These are phyloP conservation scores for Lethocerus indicus DNA, from an alignment of 1,140 invertebrate species.

Conservation along the genomic window DNA sequence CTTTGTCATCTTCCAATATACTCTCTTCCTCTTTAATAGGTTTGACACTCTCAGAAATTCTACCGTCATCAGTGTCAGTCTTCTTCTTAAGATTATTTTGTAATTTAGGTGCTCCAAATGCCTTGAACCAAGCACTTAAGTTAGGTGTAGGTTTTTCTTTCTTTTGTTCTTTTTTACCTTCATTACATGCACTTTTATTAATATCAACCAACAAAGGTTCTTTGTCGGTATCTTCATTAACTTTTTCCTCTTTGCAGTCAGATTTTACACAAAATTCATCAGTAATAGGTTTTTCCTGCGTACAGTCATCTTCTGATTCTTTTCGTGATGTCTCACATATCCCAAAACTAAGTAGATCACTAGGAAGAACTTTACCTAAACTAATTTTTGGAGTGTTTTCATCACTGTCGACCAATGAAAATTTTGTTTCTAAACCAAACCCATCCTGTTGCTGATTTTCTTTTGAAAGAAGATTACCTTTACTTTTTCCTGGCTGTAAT, in stretches of 20 bases:
- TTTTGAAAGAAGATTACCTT: constrained; percentile 55
- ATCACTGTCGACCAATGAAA: constrained; percentile 32
- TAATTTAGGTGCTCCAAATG: constrained; percentile 62
- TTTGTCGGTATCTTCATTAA: constrained; percentile 23
- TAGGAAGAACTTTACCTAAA: constrained; percentile 58
- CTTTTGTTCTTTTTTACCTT: constrained; percentile 22
- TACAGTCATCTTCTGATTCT: constrained; percentile 15
- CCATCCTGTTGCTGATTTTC: constrained; percentile 10
- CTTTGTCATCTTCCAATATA: constrained; percentile 15
- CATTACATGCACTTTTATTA: constrained; percentile 8
- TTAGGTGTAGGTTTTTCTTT: constrained; percentile 60
- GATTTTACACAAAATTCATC: too few species aligned
- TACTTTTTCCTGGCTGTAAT: constrained; percentile 65
- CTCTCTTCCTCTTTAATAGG: constrained; percentile 13
- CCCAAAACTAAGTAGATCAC: constrained; percentile 23
- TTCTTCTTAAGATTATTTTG: constrained; percentile 21
- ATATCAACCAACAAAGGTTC: constrained; percentile 12
- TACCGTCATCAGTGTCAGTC: constrained; percentile 17
- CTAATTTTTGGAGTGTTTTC: constrained; percentile 58
- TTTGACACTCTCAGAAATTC: background rate
- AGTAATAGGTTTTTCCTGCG: constrained; percentile 9
- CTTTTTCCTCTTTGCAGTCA: constrained; percentile 22
- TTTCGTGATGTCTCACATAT: constrained; percentile 11
- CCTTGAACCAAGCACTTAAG: constrained; percentile 78
- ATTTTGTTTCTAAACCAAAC: constrained; percentile 29